phyloP scores from a whole-genome alignment of 2,797 vertebrate genomes.

The Rousettus madagascariensis region DNA sequence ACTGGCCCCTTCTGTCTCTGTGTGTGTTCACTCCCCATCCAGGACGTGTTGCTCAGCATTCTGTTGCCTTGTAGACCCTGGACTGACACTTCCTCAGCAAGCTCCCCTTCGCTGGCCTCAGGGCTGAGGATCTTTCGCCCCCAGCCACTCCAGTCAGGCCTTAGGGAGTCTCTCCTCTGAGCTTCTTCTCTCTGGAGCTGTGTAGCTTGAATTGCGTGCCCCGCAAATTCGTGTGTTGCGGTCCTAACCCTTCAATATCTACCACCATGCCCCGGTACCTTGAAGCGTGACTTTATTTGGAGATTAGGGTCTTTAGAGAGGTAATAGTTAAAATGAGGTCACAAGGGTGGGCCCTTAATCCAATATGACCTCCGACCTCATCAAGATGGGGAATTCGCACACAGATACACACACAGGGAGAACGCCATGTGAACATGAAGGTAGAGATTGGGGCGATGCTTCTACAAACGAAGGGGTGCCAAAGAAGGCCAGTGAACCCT shows the following conservation, averaged over 20 bases:
- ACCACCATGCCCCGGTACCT: background rate
- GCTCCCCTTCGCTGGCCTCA: background rate
- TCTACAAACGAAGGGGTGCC: background rate
- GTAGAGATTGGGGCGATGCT: background rate
- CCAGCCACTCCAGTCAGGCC: background rate
- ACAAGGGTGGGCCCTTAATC: too few species aligned
- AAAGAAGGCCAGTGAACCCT: background rate
- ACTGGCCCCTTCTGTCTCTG: too few species aligned
- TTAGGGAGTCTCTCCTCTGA: background rate
- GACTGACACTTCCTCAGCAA: background rate
- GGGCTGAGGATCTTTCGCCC: background rate
- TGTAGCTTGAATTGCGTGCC: background rate
- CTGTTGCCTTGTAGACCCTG: background rate
- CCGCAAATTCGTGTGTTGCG: background rate
- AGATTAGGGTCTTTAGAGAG: background rate
- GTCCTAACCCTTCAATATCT: background rate
- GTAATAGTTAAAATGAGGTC: background rate
- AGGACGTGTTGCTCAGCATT: too few species aligned
- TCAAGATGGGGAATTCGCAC: background rate
- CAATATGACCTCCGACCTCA: background rate
- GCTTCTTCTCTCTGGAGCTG: background rate
- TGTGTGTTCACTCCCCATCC: rapidly evolving
- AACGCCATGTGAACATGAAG: background rate
- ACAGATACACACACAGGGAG: too few species aligned
- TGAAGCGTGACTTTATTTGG: background rate